Evolutionary conservation across 1,140 invertebrate genomes (phyloP), one percentile per base, ranked within the genome.

Genomic region (Drosophila suzukii): DNA sequence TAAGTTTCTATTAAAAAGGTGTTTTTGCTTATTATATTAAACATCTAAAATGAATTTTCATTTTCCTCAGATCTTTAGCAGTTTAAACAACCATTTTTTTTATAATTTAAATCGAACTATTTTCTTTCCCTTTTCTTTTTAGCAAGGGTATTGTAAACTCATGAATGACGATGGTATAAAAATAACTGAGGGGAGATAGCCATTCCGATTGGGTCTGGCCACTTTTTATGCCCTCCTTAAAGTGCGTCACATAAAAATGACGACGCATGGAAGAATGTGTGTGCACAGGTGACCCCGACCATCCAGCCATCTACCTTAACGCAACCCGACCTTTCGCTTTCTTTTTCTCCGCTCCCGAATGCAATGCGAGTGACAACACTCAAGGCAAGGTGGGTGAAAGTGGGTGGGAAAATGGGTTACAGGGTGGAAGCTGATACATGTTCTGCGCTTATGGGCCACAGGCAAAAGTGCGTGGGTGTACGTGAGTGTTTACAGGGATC

Each of bases 171-270:
- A 24, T 8, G 4, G 3, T 5, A n/a, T 13, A 6, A 30, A 47
- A 30, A 7, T 44, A 10, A 17, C 34, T 34, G 3, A 70, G 53
- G 27, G 49, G 20, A 78, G 74, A 78, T 72, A 46, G 53, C 36
- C 57, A 67, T 62, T 75, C 54, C 66, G 71, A 85, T 67, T 81
- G 78, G 63, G 63, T 62, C 63, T 67, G 83, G 83, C 75, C 82
- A 88, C 85, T 86, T 81, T 73, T 88, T 86, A 86, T 88, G 83
- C 67, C 55, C 83, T 72, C 53, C 82, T 86, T 79, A 88, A 86
- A 88, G 84, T 83, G 76, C 56, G 75, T 74, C 44, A 70, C 72
- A 88, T 89, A 89, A 88, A 88, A 88, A 77, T 75, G 57, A 77
- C 66, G 63, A 54, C 30, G 46, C 56, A 61, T 77, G 63, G 54